Conservation (phyloP, 2,888 invertebrate species). For the Ischnura elegans region DNA sequence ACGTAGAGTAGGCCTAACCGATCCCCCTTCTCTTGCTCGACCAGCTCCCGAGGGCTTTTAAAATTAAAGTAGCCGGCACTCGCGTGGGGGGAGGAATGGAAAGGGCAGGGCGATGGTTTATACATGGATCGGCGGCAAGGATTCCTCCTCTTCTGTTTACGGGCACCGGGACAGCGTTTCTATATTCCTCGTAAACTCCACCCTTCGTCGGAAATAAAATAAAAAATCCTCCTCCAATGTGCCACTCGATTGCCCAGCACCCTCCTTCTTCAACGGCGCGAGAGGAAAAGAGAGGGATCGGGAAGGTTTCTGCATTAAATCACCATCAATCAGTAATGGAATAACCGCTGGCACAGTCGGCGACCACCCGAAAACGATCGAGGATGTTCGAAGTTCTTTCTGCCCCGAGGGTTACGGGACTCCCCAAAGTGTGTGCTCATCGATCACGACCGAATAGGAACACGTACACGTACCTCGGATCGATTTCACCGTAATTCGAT, state of each 20-base stretch:
- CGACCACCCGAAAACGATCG: neutral
- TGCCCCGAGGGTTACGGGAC: neutral
- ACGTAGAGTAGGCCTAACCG: neutral
- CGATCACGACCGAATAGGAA: neutral
- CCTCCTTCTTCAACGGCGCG: neutral
- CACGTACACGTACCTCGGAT: neutral
- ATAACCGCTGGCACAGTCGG: neutral
- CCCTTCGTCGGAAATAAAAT: too few species aligned
- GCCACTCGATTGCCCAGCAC: neutral
- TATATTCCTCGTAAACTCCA: neutral
- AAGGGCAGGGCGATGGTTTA: neutral
- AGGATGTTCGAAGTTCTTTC: neutral
- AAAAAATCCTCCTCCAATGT: neutral
- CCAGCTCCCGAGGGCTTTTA: neutral
- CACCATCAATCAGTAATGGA: conserved; percentile 2
- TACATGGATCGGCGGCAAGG: neutral
- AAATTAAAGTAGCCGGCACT: neutral
- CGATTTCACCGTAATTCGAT: neutral
- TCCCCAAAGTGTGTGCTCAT: neutral
- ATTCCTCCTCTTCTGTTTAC: neutral
- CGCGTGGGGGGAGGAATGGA: neutral
- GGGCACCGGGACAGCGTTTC: neutral
- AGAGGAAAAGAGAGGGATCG: neutral
- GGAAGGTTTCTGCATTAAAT: neutral
- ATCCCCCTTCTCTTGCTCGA: neutral